Percentiles rank a stretch among this genome's conserved stretches.
phyloP scores from a whole-genome alignment of 1,140 invertebrate genomes.

The Cyrtorhinus lividipennis region DNA sequence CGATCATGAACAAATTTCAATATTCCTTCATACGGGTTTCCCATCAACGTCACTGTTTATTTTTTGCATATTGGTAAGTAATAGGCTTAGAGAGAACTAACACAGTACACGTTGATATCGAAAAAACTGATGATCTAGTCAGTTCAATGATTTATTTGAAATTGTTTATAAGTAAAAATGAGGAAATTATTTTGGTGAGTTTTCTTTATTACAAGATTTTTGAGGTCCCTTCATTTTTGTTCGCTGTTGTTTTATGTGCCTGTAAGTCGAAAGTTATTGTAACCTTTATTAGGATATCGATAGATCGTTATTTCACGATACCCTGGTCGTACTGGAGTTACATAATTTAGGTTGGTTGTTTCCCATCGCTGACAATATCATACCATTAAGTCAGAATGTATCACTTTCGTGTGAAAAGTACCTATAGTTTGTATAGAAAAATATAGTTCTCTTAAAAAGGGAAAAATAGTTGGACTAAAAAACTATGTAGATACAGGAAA shows the following conservation, averaged over 20 bases:
- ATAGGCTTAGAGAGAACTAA: no score
- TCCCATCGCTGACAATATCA: not conserved
- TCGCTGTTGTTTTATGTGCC: no score
- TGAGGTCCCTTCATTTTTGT: not conserved
- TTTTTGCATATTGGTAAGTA: no score
- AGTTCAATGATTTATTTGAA: no score
- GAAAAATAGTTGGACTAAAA: not conserved
- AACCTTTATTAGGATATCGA: not conserved
- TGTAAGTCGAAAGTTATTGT: not conserved
- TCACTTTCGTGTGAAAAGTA: not conserved
- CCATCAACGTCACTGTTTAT: no score
- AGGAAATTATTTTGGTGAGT: not conserved
- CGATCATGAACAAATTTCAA: no score
- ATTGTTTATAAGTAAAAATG: no score
- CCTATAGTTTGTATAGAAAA: constrained; percentile 1
- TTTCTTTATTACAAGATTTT: not conserved
- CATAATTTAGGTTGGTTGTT: not conserved
- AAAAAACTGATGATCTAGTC: no score
- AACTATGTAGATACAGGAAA: not conserved
- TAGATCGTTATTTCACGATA: not conserved
- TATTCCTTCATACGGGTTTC: no score
- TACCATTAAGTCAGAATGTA: not conserved
- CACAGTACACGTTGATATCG: no score
- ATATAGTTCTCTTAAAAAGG: not conserved
- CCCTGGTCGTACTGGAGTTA: not conserved